Conservation (phyloP, 2,888 invertebrate species). For the Macaria notata region DNA sequence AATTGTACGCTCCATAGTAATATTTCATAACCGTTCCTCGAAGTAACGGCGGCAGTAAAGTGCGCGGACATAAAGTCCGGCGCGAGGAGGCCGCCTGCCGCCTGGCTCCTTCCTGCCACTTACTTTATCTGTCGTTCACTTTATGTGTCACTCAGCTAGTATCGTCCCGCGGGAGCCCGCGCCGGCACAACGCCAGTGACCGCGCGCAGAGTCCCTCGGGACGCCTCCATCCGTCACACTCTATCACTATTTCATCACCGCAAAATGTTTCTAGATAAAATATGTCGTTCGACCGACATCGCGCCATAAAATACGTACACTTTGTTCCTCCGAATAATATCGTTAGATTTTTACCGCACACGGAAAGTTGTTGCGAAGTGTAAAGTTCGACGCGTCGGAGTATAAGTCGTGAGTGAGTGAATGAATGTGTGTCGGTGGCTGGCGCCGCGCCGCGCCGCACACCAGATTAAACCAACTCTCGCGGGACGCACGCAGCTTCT, state of each 20-base stretch:
- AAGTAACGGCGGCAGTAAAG: constrained; percentile 34
- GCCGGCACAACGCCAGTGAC: not conserved
- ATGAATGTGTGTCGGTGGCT: too few relatives aligned
- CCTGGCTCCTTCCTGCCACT: too few relatives aligned
- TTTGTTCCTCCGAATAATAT: too few relatives aligned
- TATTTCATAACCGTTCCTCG: constrained; percentile 33
- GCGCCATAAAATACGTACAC: too few relatives aligned
- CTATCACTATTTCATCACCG: constrained; percentile 14
- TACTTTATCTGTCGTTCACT: constrained; percentile 48
- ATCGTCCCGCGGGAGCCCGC: constrained; percentile 11
- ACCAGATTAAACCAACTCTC: too few relatives aligned
- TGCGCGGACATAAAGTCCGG: constrained; percentile 44
- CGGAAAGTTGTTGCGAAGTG: too few relatives aligned
- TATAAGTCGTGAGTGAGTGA: too few relatives aligned
- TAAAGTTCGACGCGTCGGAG: too few relatives aligned
- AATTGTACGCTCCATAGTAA: constrained; percentile 27
- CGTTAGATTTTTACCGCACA: too few relatives aligned
- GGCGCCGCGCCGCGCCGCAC: too few relatives aligned
- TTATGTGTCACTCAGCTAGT: constrained; percentile 38
- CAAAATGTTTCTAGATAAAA: constrained; percentile 10
- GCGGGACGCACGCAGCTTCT: too few relatives aligned
- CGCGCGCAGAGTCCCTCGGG: not conserved
- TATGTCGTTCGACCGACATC: constrained; percentile 1
- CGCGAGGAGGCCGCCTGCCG: constrained; percentile 38
- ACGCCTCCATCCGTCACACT: constrained; percentile 18